These are phyloP conservation scores for Molorchus minor DNA, from an alignment of 2,888 invertebrate species.

Conservation along the genomic window DNA sequence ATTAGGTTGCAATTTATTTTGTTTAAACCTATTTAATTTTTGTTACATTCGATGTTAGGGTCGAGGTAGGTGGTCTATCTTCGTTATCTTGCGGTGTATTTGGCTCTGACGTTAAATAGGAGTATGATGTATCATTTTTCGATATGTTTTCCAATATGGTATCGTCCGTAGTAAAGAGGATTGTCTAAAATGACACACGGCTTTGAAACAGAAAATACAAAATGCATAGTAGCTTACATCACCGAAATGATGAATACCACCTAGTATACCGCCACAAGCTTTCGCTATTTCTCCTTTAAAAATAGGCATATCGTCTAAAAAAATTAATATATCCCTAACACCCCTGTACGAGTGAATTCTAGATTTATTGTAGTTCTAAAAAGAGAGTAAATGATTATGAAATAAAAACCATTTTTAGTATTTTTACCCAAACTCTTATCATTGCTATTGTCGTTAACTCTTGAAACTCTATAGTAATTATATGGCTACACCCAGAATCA, in stretches of 20 bases:
- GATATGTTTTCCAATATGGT: constrained; percentile 73
- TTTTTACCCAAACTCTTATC: constrained; percentile 57
- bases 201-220: constrained; percentile 2
- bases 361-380: constrained; percentile 88
- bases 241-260: constrained; percentile 74
- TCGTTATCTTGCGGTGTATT: constrained; percentile 44
- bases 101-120: constrained; percentile 55
- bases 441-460: constrained; percentile 54
- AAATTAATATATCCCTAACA: constrained; percentile 75
- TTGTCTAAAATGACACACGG: constrained; percentile 73
- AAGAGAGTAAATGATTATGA: constrained; percentile 31
- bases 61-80: constrained; percentile 72
- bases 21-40: background rate
- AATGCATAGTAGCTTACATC: constrained; percentile 72
- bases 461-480: constrained; percentile 69
- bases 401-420: background rate
- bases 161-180: constrained; percentile 83
- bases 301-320: constrained; percentile 73
- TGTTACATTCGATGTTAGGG: constrained; percentile 60
- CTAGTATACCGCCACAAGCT: constrained; percentile 78
- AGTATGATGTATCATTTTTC: constrained; percentile 64
- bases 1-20: background rate
- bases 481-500: constrained; percentile 68
- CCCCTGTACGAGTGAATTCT: constrained; percentile 85
- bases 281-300: constrained; percentile 85